Conservation (phyloP, 1,140 invertebrate genomes). For the Micrasema minimum region DNA sequence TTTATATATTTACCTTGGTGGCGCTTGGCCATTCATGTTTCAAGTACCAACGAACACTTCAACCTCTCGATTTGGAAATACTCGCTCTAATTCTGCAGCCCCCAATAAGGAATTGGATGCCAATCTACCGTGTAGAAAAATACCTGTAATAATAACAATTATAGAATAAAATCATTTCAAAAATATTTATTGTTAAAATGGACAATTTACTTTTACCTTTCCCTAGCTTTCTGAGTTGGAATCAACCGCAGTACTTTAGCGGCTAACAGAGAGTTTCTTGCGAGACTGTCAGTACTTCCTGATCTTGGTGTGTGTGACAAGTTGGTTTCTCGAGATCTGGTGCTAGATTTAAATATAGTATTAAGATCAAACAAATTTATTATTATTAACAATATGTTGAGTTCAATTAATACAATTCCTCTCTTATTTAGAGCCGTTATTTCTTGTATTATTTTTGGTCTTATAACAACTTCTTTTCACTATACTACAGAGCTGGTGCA, state of each 20-base stretch:
- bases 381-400: too few species aligned
- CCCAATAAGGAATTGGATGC: slow-evolving; percentile 84
- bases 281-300: slow-evolving; percentile 76
- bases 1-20: slow-evolving; percentile 74
- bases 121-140: slow-evolving; percentile 80
- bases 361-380: too few species aligned
- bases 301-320: slow-evolving; percentile 50
- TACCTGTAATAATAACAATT: slow-evolving; percentile 66
- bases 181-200: too few species aligned
- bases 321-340: slow-evolving; percentile 39
- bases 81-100: slow-evolving; percentile 83
- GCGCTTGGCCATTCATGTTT: slow-evolving; percentile 94
- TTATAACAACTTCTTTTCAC: too few species aligned
- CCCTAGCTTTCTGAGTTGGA: slow-evolving; percentile 80
- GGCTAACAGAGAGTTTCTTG: slow-evolving; percentile 77
- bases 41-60: slow-evolving; percentile 92
- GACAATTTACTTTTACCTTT: slow-evolving; percentile 67
- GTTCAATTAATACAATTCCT: too few species aligned
- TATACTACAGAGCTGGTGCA: too few species aligned
- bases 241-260: slow-evolving; percentile 83
- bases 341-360: neutral
- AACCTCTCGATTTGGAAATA: slow-evolving; percentile 85
- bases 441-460: too few species aligned
- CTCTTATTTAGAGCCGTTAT: too few species aligned
- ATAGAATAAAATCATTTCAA: too few species aligned